Base-by-base conservation (phyloP, 2,113 vertebrate species). In the Picathartes gymnocephalus region DNA sequence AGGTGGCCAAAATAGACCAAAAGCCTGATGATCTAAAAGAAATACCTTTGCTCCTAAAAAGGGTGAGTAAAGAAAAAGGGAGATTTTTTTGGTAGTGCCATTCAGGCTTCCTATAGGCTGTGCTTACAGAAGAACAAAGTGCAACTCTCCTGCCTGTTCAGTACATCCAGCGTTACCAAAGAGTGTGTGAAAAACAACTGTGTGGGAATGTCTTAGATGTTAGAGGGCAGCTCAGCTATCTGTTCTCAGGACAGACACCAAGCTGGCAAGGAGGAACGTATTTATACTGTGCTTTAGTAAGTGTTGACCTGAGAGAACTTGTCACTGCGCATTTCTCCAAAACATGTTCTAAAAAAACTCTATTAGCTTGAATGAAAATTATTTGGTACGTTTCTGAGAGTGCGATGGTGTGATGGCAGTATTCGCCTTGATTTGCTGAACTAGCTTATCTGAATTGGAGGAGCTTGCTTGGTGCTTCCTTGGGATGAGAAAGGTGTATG, bases 201-300 rank as follows among this genome's bases (percentile, higher is more conserved):
- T 2, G 2, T 28, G 15, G 45, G 17, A 68, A 31, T 25, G 15
- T 45, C 70, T 81, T 57, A 0, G 0, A 2, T 79, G 51, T 50
- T 66, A 70, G 79, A 85, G 65, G 31, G 65, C 28, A 81, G 56
- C 39, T 85, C 51, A 90, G 28, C 35, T 74, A 2, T n/a, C 64
- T 85, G 25, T 62, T 23, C 25, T 66, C 54, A 4, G 3, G 56
- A 79, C 27, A 79, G 45, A 40, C 22, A 53, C 57, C 10, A 33
- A 14, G 13, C 70, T 66, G 39, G n/a, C 35, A 54, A 71, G 35
- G 15, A 86, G 24, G 25, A 80, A 62, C 12, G 20, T 65, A 28
- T 74, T 88, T 86, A 16, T 42, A 5, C 18, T 31, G 35, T 57
- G 23, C 15, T 73, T 62, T 72, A 40, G 11, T 65, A 54, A 54